Conservation (phyloP, 2,113 vertebrate species). For the Chloropsis hardwickii region DNA sequence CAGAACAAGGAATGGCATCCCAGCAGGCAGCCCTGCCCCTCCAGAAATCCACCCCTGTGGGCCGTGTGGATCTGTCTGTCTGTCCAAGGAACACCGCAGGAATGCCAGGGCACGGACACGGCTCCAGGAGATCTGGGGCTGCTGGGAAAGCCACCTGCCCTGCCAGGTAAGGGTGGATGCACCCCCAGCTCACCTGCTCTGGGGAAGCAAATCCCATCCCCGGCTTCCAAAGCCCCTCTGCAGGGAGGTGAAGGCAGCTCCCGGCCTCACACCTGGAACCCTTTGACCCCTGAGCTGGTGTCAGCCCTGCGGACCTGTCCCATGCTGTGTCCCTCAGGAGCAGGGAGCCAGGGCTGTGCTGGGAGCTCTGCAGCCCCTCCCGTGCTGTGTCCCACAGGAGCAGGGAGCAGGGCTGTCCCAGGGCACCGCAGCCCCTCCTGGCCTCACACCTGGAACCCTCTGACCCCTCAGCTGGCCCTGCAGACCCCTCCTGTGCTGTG, state of each 20-base stretch:
- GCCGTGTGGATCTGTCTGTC: not conserved
- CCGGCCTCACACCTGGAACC: not conserved
- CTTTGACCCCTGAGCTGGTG: too few relatives aligned
- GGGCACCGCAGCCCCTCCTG: too few relatives aligned
- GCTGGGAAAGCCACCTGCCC: not conserved
- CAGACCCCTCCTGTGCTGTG: too few relatives aligned
- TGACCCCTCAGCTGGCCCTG: too few relatives aligned
- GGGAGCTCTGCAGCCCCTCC: too few relatives aligned
- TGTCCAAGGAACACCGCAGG: not conserved
- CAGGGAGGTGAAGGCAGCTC: not conserved
- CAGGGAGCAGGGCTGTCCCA: too few relatives aligned
- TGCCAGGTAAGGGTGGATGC: not conserved
- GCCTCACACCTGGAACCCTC: too few relatives aligned
- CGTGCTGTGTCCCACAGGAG: too few relatives aligned
- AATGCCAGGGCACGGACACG: accelerated
- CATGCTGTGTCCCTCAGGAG: too few relatives aligned
- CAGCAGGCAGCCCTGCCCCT: not conserved
- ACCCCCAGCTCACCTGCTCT: not conserved
- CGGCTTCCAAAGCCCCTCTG: not conserved
- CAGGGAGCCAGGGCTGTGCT: too few relatives aligned
- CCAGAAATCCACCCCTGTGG: accelerated
- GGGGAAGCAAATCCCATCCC: not conserved
- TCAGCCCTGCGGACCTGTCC: too few relatives aligned
- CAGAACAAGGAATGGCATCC: not conserved
- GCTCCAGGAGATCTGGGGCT: not conserved